phyloP scores from a whole-genome alignment of 2,888 invertebrate genomes.

The Nomada goodeniana region DNA sequence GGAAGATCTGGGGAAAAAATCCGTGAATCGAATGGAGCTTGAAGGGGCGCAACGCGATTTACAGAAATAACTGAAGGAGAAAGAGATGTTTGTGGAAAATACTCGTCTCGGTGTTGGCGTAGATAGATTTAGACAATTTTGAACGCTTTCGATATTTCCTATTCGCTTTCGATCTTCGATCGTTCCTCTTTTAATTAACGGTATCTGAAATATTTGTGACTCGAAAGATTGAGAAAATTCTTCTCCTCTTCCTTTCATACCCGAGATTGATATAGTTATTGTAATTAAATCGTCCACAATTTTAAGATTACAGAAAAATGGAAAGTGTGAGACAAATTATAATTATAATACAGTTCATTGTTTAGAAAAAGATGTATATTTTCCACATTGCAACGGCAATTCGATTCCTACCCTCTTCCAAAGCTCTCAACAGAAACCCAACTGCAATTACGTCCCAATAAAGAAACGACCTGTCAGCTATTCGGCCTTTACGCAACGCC shows the following conservation, averaged over 20 bases:
- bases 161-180: background rate
- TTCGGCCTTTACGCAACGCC: slow-evolving; percentile 43
- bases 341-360: no score
- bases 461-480: background rate
- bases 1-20: background rate
- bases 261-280: no score
- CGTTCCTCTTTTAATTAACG: background rate
- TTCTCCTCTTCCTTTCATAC: no score
- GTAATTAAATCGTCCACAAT: background rate
- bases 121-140: no score
- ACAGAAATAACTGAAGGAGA: background rate
- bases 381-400: background rate
- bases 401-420: no score
- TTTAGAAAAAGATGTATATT: no score
- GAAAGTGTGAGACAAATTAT: background rate
- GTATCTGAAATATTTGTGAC: no score
- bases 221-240: no score
- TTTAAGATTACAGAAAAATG: background rate
- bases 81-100: background rate
- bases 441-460: no score
- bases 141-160: no score
- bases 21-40: background rate
- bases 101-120: no score
- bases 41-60: background rate
- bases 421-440: no score